A percentile compares a stretch with the other conserved stretches of the same genome.
Conservation (phyloP, 1,140 invertebrate species). For the Drosophila athabasca region DNA sequence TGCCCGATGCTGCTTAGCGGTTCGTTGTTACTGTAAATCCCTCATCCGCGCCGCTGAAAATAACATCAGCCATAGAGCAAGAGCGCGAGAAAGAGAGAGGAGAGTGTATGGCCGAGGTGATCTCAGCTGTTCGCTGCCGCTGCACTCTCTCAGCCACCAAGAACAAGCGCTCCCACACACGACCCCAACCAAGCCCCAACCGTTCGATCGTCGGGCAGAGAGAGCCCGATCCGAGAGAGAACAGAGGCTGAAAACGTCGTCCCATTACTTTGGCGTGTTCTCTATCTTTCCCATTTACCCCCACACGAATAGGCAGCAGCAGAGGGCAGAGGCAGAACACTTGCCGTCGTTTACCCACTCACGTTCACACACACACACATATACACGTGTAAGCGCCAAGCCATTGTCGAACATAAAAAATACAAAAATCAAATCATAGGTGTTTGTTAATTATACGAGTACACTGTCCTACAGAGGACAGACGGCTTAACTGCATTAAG, state of each 20-base stretch:
- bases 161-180: slow-evolving; percentile 76
- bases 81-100: slow-evolving; percentile 20
- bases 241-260: slow-evolving; percentile 32
- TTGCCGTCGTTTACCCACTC: slow-evolving; percentile 75
- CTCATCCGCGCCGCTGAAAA: slow-evolving; percentile 69
- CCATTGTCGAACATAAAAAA: slow-evolving; percentile 60
- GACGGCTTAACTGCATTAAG: slow-evolving; percentile 14
- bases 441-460: slow-evolving; percentile 72
- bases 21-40: slow-evolving; percentile 78
- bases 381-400: slow-evolving; percentile 29
- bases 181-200: too few species aligned
- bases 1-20: slow-evolving; percentile 65
- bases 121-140: slow-evolving; percentile 61
- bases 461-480: slow-evolving; percentile 39
- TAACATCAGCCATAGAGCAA: slow-evolving; percentile 63
- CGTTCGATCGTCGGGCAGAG: too few species aligned
- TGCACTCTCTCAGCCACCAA: slow-evolving; percentile 46
- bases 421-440: slow-evolving; percentile 70
- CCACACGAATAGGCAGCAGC: slow-evolving; percentile 59
- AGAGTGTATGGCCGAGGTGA: slow-evolving; percentile 60
- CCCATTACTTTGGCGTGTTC: slow-evolving; percentile 75
- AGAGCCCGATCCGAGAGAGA: slow-evolving; percentile 10
- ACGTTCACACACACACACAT: slow-evolving; percentile 29
- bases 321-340: slow-evolving; percentile 63
- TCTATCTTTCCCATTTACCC: slow-evolving; percentile 57